phyloP scores from a whole-genome alignment of 2,113 vertebrate species.

The Laticauda colubrina region DNA sequence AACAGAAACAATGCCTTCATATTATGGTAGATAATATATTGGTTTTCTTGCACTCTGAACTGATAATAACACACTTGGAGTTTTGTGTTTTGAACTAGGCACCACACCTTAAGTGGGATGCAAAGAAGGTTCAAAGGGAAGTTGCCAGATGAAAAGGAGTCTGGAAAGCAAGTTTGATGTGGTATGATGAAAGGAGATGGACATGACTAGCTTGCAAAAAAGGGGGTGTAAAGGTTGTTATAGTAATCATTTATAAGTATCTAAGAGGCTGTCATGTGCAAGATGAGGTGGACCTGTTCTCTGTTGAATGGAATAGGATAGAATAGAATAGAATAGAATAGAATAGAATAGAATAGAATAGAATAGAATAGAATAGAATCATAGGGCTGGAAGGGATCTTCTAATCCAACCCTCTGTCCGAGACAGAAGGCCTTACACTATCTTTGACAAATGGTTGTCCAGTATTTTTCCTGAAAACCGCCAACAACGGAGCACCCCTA shows the following conservation, averaged over 20 bases:
- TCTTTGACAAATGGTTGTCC: background rate
- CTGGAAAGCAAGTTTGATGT: background rate
- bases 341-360: too few species aligned
- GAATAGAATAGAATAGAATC: too few species aligned
- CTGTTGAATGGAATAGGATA: background rate
- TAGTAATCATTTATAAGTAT: background rate
- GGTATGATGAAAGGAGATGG: background rate
- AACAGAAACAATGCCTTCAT: background rate
- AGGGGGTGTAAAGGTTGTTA: background rate
- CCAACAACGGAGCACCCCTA: background rate
- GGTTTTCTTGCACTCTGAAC: background rate
- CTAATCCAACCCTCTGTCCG: background rate
- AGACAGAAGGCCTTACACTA: background rate
- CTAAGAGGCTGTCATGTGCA: background rate
- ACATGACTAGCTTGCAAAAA: background rate
- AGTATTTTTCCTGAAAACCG: background rate
- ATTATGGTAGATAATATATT: background rate
- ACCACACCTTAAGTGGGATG: background rate
- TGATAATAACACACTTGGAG: background rate
- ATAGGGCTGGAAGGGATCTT: background rate
- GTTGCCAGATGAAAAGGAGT: background rate
- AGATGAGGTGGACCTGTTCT: background rate
- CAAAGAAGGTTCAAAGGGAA: background rate
- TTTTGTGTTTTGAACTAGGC: background rate
- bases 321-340: too few species aligned